A percentile compares a stretch with the other conserved stretches of the same genome.
These are phyloP conservation scores for Zosterops hypoxanthus DNA, from an alignment of 2,113 vertebrate genomes.

Conservation along the genomic window DNA sequence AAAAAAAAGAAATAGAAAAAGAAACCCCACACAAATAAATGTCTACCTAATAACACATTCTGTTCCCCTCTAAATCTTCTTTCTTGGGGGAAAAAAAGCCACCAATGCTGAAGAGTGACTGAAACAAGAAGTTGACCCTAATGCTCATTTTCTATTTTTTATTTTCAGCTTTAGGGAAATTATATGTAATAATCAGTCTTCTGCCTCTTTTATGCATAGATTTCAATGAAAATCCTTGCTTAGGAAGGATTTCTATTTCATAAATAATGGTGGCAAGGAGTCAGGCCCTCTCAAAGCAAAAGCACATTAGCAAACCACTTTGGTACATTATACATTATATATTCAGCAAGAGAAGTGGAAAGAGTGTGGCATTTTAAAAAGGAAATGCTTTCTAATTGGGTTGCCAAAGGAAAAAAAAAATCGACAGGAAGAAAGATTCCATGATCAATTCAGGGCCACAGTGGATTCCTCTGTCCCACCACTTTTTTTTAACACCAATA, in stretches of 20 bases:
- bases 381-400: background rate
- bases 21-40: background rate
- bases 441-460: background rate
- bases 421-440: background rate
- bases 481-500: background rate
- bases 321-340: background rate
- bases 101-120: background rate
- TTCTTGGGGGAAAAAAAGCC: background rate
- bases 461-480: background rate
- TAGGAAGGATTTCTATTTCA: background rate
- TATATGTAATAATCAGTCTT: background rate
- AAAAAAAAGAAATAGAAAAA: background rate
- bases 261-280: background rate
- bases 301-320: constrained; percentile 24
- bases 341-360: background rate
- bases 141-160: background rate
- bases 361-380: background rate
- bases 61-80: background rate
- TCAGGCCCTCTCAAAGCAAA: background rate
- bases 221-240: background rate
- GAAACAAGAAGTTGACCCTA: background rate
- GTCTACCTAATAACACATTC: background rate
- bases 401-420: background rate
- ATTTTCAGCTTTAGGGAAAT: background rate
- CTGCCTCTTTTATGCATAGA: background rate